phyloP scores from a whole-genome alignment of 2,113 vertebrate species.

The Eidolon helvum region DNA sequence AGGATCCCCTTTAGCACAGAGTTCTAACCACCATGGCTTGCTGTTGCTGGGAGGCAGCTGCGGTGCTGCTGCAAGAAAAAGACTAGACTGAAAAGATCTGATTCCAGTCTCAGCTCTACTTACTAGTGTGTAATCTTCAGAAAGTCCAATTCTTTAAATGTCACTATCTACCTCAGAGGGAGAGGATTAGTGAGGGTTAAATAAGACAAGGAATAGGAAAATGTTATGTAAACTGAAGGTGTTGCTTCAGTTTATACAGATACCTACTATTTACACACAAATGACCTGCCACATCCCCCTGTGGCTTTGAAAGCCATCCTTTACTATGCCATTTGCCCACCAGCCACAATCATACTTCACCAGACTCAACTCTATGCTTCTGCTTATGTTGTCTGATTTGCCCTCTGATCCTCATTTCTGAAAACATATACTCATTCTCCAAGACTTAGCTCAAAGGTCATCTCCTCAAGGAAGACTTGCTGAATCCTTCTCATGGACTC shows the following conservation, averaged over 20 bases:
- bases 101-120: not conserved
- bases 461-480: not conserved
- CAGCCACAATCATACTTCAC: not conserved
- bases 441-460: conserved; percentile 19
- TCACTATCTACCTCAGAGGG: not conserved
- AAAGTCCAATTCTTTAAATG: conserved; percentile 19
- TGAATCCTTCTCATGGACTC: not conserved
- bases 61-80: not conserved
- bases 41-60: not conserved
- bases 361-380: not conserved
- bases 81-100: not conserved
- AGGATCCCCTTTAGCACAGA: not conserved
- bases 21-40: not conserved
- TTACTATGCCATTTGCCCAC: not conserved
- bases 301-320: conserved; percentile 8
- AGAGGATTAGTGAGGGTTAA: not conserved
- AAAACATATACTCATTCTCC: conserved; percentile 33
- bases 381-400: conserved; percentile 9
- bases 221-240: not conserved
- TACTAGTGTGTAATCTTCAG: not conserved
- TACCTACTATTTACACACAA: conserved; percentile 8
- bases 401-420: not conserved
- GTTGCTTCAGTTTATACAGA: not conserved
- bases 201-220: conserved; percentile 16
- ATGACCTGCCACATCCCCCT: not conserved